Conservation (phyloP, 2,113 vertebrate species). For the Albula goreensis region DNA sequence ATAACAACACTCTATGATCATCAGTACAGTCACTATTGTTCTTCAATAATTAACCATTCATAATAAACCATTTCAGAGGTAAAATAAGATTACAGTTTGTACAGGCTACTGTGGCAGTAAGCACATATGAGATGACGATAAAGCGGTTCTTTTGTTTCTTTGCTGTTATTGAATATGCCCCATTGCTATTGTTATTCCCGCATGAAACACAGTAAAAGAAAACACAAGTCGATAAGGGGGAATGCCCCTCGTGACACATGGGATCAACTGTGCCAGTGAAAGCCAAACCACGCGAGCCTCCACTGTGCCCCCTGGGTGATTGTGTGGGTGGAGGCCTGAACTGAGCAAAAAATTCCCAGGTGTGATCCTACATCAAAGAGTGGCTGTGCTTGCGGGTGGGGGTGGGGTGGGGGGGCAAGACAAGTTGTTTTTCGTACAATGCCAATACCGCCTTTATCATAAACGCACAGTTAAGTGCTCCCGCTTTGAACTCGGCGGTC, state of each 20-base stretch:
- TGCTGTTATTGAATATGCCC: not conserved
- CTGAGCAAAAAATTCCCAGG: slow-evolving; percentile 7
- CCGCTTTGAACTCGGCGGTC: slow-evolving; percentile 1
- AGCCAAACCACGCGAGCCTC: slow-evolving; percentile 50
- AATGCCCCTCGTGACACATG: slow-evolving; percentile 20
- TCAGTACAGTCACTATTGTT: no score
- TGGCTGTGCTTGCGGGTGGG: not conserved
- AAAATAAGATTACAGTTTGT: no score
- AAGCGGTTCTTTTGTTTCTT: not conserved
- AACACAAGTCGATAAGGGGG: slow-evolving; percentile 15
- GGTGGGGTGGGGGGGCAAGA: not conserved
- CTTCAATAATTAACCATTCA: no score
- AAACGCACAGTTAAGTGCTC: not conserved
- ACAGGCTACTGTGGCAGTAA: not conserved
- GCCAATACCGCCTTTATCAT: not conserved
- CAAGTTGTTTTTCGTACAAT: not conserved
- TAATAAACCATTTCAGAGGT: no score
- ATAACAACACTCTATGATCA: no score
- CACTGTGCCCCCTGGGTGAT: slow-evolving; percentile 17
- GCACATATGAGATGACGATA: slow-evolving; percentile 22
- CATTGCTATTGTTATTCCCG: slow-evolving; percentile 12
- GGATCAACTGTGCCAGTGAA: not conserved
- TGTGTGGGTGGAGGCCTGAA: slow-evolving; percentile 16
- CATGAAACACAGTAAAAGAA: slow-evolving; percentile 39
- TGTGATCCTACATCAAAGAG: slow-evolving; percentile 18